These are phyloP conservation scores for Cataglyphis altisquamis DNA, from an alignment of 2,888 invertebrate genomes.

Conservation along the genomic window DNA sequence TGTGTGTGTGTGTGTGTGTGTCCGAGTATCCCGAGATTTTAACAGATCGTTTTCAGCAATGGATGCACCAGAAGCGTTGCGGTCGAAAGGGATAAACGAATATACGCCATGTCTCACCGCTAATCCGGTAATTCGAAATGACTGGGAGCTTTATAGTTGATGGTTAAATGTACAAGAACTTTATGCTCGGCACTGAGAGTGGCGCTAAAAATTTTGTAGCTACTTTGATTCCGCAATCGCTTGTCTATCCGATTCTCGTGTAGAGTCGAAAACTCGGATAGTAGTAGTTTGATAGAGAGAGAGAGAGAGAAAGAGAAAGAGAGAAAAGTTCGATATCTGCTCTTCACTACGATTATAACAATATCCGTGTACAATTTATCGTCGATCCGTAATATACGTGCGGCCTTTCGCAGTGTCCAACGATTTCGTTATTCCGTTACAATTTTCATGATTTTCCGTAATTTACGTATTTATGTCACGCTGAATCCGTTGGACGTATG, in stretches of 20 bases:
- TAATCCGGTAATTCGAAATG: conserved; percentile 73
- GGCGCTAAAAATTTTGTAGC: conserved; percentile 44
- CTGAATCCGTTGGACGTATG: not conserved
- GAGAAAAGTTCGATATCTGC: not conserved
- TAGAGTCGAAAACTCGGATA: not conserved
- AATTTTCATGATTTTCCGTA: conserved; percentile 13
- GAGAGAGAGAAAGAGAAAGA: too few species aligned
- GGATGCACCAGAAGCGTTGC: conserved; percentile 46
- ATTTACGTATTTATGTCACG: conserved; percentile 34
- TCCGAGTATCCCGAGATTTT: not conserved
- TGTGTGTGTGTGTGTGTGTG: not conserved
- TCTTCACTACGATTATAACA: not conserved
- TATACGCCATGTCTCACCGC: conserved; percentile 45
- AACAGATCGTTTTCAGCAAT: conserved; percentile 46
- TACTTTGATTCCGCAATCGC: conserved; percentile 11
- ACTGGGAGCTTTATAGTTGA: conserved; percentile 56
- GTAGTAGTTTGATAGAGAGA: not conserved
- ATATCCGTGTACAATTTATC: conserved; percentile 10
- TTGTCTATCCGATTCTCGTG: conserved; percentile 20
- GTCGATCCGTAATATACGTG: not conserved
- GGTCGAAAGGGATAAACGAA: conserved; percentile 57
- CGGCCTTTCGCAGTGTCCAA: not conserved
- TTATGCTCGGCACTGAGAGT: conserved; percentile 47
- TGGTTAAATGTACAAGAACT: conserved; percentile 56
- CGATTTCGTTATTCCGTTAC: not conserved